A percentile compares a stretch with the other conserved stretches of the same genome.
Conservation (phyloP, 2,888 invertebrate genomes). For the Kuschelorhynchus macadamiae region DNA sequence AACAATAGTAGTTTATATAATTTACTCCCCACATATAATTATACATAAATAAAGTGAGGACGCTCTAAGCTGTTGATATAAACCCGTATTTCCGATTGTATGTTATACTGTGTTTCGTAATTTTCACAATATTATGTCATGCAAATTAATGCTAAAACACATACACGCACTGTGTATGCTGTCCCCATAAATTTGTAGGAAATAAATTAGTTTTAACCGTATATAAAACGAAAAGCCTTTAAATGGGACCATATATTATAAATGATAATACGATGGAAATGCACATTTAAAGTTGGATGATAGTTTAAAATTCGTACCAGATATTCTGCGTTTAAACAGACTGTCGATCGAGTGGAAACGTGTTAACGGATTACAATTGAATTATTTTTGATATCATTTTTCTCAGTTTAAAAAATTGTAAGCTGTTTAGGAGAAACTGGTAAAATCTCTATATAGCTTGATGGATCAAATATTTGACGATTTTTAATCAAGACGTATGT, state of each 20-base stretch:
- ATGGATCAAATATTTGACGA: no score
- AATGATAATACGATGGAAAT: constrained; percentile 26
- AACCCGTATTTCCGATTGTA: constrained; percentile 10
- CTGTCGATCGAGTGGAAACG: no score
- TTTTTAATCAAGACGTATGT: no score
- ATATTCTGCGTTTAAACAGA: no score
- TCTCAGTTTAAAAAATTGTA: no score
- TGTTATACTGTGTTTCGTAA: constrained; percentile 34
- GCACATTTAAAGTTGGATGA: constrained; percentile 2
- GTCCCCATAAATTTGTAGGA: constrained; percentile 37
- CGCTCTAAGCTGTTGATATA: constrained; percentile 2
- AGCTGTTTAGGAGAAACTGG: no score
- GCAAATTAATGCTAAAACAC: constrained; percentile 40
- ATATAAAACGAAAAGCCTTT: constrained; percentile 35
- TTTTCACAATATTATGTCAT: constrained; percentile 42
- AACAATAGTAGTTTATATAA: no score
- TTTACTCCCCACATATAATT: no score
- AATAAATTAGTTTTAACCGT: constrained; percentile 24
- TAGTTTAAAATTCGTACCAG: not conserved
- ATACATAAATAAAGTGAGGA: not conserved
- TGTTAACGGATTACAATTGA: no score
- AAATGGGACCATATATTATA: constrained; percentile 23
- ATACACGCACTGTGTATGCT: constrained; percentile 24
- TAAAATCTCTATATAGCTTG: no score
- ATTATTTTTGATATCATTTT: no score